Percentiles rank a stretch among this genome's conserved stretches.
Evolutionary conservation across 2,797 vertebrate genomes (phyloP).

Genomic region (Gymnopithys bicolor): DNA sequence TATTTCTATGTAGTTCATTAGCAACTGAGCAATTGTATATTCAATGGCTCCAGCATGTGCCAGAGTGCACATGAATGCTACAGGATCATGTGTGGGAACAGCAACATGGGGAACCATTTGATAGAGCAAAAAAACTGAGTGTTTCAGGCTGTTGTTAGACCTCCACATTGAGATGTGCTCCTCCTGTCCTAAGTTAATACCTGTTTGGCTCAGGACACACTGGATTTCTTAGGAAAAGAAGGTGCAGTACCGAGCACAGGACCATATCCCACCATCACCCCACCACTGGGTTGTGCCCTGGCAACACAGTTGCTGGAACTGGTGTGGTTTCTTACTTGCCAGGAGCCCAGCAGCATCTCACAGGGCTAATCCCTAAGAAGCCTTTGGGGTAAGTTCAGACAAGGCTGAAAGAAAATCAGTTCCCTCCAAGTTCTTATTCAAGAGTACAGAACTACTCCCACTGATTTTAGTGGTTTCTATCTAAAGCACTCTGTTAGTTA

Average conservation of each 20-base stretch:
- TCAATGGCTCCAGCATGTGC: not conserved
- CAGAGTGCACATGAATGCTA: not conserved
- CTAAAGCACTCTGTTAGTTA: not conserved
- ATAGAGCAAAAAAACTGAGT: not conserved
- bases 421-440: not conserved
- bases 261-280: not conserved
- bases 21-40: not conserved
- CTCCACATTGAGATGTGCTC: not conserved
- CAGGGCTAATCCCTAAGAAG: not conserved
- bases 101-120: not conserved
- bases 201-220: not conserved
- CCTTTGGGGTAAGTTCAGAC: not conserved
- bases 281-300: rapidly evolving
- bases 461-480: not conserved
- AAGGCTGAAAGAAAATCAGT: not conserved
- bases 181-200: not conserved
- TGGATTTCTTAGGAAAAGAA: not conserved
- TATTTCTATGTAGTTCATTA: not conserved
- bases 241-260: not conserved
- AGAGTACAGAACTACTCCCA: not conserved
- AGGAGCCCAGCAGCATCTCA: not conserved
- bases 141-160: not conserved
- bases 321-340: not conserved
- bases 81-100: not conserved
- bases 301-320: not conserved